phyloP scores from a whole-genome alignment of 2,888 invertebrate species.

The Lymantria dispar region DNA sequence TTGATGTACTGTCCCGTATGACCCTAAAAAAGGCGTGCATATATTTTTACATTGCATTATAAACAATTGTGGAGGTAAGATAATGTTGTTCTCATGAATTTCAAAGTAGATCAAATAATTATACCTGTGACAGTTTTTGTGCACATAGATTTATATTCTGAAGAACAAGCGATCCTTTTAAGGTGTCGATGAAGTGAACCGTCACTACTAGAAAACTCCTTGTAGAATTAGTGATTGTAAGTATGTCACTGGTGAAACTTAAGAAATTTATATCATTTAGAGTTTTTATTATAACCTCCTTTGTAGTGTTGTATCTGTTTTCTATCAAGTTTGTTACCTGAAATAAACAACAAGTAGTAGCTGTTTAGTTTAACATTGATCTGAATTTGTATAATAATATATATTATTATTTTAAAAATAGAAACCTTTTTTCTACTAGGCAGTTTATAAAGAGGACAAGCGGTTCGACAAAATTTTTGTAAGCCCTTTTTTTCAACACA shows the following conservation, averaged over 20 bases:
- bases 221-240: constrained; percentile 22
- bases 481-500: not conserved
- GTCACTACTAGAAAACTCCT: constrained; percentile 24
- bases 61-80: no score
- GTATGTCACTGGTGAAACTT: constrained; percentile 20
- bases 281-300: not conserved
- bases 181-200: constrained; percentile 15
- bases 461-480: not conserved
- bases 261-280: constrained; percentile 12
- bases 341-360: not conserved
- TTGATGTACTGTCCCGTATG: not conserved
- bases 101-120: not conserved
- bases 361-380: no score
- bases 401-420: no score
- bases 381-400: no score
- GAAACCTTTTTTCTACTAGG: no score
- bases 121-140: not conserved
- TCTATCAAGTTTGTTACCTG: constrained; percentile 1
- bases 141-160: no score
- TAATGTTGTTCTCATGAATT: no score
- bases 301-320: not conserved
- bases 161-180: not conserved
- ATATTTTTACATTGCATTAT: no score
- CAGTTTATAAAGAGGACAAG: not conserved
- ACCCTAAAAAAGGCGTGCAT: not conserved